Conservation (phyloP, 1,140 invertebrate genomes). For the Stegodyphus dumicola region DNA sequence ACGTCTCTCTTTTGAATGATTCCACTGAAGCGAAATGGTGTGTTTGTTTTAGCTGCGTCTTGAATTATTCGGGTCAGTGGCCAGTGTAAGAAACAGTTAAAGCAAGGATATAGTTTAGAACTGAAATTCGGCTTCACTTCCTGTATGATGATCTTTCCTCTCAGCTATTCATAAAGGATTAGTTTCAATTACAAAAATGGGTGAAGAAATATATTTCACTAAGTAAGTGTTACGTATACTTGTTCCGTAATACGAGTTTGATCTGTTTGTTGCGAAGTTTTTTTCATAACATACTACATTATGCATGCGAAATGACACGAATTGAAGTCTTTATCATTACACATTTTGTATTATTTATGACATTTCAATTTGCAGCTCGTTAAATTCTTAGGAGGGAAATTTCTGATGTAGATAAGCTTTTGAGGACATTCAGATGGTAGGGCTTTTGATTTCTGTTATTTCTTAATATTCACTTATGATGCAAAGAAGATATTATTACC, state of each 20-base stretch:
- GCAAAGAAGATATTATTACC: no score
- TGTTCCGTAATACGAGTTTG: no score
- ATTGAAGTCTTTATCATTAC: conserved; percentile 19
- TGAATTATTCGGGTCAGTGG: conserved; percentile 25
- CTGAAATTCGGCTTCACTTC: background rate
- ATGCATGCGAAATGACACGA: conserved; percentile 31
- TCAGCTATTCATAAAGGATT: no score
- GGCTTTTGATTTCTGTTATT: no score
- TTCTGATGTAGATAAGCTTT: no score
- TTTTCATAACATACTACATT: background rate
- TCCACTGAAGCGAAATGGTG: conserved; percentile 24
- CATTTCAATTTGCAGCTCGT: background rate
- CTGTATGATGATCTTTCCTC: background rate
- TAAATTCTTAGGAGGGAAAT: no score
- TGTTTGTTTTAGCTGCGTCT: conserved; percentile 12
- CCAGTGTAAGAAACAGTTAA: background rate
- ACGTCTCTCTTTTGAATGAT: background rate
- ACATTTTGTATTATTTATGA: conserved; percentile 14
- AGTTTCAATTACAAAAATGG: background rate
- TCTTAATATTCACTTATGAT: no score
- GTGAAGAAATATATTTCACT: no score
- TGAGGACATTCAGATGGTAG: no score
- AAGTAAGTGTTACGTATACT: no score
- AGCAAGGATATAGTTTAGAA: background rate
- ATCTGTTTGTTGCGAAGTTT: no score